Percentiles rank a stretch among this genome's conserved stretches.
phyloP scores from a whole-genome alignment of 2,888 invertebrate species.

The Phaonia tiefii region DNA sequence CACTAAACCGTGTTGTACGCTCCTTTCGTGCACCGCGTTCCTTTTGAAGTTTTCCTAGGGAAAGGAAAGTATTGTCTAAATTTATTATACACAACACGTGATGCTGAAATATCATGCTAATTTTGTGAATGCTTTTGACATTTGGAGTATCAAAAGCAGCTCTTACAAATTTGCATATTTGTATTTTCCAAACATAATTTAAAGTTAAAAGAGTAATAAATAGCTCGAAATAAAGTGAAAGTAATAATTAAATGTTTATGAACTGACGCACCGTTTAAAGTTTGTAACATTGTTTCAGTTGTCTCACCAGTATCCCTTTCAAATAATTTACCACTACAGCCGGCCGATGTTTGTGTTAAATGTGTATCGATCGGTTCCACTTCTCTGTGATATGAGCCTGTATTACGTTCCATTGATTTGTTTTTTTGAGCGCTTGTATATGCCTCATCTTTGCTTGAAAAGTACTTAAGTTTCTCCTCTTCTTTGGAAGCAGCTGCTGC shows the following conservation, averaged over 20 bases:
- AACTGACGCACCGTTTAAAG: constrained; percentile 78
- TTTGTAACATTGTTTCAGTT: constrained; percentile 76
- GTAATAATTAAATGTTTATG: constrained; percentile 40
- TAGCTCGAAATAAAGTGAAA: constrained; percentile 30
- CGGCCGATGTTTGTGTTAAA: constrained; percentile 27
- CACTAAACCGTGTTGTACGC: constrained; percentile 79
- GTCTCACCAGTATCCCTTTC: constrained; percentile 76
- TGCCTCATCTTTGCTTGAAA: constrained; percentile 53
- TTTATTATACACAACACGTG: constrained; percentile 16
- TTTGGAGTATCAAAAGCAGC: neutral
- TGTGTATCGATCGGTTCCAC: constrained; percentile 47
- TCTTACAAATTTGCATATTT: neutral
- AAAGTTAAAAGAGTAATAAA: neutral
- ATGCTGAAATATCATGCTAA: constrained; percentile 9
- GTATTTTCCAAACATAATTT: neutral
- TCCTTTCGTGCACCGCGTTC: constrained; percentile 74
- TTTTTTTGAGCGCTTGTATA: constrained; percentile 52
- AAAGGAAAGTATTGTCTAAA: constrained; percentile 40
- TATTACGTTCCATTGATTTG: constrained; percentile 55
- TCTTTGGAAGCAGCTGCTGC: constrained; percentile 84
- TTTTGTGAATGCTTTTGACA: constrained; percentile 15
- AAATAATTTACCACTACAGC: constrained; percentile 69
- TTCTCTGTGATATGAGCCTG: constrained; percentile 42
- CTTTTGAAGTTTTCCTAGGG: constrained; percentile 76
- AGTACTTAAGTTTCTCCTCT: constrained; percentile 75